A percentile compares a stretch with the other conserved stretches of the same genome.
phyloP scores from a whole-genome alignment of 1,140 invertebrate species.

The Drosophila bocki region DNA sequence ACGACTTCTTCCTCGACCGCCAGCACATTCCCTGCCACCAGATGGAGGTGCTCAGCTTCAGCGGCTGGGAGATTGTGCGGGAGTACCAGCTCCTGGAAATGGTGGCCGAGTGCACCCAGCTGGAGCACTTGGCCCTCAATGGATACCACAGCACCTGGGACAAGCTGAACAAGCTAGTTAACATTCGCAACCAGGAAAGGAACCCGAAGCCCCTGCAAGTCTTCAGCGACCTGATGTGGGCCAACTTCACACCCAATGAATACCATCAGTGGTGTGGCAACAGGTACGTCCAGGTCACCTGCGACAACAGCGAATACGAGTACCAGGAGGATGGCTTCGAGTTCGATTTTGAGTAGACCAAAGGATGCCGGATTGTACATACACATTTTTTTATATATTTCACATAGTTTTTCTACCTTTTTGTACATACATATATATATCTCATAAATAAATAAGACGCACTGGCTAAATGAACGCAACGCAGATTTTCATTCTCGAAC shows the following conservation, averaged over 20 bases:
- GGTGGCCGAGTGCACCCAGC: slow-evolving; percentile 53
- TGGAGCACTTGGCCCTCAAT: slow-evolving; percentile 55
- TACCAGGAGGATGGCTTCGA: slow-evolving; percentile 76
- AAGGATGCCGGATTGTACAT: slow-evolving; percentile 45
- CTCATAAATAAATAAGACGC: slow-evolving; percentile 47
- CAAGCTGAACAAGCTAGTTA: slow-evolving; percentile 55
- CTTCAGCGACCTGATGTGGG: slow-evolving; percentile 66
- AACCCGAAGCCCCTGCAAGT: slow-evolving; percentile 50
- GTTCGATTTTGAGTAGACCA: slow-evolving; percentile 54
- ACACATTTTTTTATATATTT: slow-evolving; percentile 2
- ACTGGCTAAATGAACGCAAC: slow-evolving; percentile 20
- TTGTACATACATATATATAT: slow-evolving; percentile 43
- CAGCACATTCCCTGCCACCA: slow-evolving; percentile 65
- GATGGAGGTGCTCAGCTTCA: slow-evolving; percentile 70
- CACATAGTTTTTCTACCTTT: slow-evolving; percentile 15
- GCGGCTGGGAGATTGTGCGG: slow-evolving; percentile 64
- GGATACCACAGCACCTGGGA: slow-evolving; percentile 58
- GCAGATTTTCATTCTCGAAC: slow-evolving; percentile 29
- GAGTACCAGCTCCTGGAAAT: slow-evolving; percentile 58
- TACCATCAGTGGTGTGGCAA: slow-evolving; percentile 53
- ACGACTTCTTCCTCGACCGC: slow-evolving; percentile 67
- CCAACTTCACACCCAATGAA: slow-evolving; percentile 46
- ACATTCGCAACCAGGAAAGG: slow-evolving; percentile 51
- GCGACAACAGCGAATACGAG: slow-evolving; percentile 57
- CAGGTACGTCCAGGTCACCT: slow-evolving; percentile 65